A percentile compares a stretch with the other conserved stretches of the same genome.
Evolutionary conservation across 2,888 invertebrate species (phyloP).

Genomic region (Trachelus stipa): DNA sequence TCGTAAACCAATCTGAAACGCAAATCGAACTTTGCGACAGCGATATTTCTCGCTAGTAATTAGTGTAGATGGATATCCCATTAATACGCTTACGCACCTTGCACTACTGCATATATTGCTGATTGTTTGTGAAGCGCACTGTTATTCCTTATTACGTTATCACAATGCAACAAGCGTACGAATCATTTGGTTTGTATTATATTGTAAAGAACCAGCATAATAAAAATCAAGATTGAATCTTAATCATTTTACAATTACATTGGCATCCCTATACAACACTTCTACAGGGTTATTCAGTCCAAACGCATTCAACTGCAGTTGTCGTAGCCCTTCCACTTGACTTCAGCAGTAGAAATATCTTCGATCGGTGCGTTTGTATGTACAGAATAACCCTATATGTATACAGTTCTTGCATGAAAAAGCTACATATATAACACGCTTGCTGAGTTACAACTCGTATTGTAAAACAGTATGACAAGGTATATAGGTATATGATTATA

Average conservation of each 20-base stretch:
- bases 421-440: not conserved
- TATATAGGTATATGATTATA: too few relatives aligned
- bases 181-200: conserved; percentile 61
- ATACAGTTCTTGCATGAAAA: not conserved
- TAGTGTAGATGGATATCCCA: conserved; percentile 6
- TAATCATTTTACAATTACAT: conserved; percentile 21
- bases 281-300: not conserved
- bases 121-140: not conserved
- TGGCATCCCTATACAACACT: not conserved
- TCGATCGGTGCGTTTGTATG: not conserved
- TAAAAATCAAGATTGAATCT: conserved; percentile 57
- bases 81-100: conserved; percentile 19
- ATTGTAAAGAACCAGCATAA: conserved; percentile 62
- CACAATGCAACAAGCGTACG: conserved; percentile 31
- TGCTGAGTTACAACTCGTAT: not conserved
- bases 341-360: not conserved
- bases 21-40: not conserved
- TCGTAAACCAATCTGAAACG: not conserved
- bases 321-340: not conserved
- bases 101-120: conserved; percentile 5
- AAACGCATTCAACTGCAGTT: not conserved
- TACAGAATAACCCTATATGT: not conserved
- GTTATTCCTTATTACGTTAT: conserved; percentile 22
- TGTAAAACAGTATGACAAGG: not conserved
- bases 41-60: not conserved